Percentiles rank a stretch among this genome's conserved stretches.
Conservation (phyloP, 2,797 vertebrate species). For the Epinephelus coioides region DNA sequence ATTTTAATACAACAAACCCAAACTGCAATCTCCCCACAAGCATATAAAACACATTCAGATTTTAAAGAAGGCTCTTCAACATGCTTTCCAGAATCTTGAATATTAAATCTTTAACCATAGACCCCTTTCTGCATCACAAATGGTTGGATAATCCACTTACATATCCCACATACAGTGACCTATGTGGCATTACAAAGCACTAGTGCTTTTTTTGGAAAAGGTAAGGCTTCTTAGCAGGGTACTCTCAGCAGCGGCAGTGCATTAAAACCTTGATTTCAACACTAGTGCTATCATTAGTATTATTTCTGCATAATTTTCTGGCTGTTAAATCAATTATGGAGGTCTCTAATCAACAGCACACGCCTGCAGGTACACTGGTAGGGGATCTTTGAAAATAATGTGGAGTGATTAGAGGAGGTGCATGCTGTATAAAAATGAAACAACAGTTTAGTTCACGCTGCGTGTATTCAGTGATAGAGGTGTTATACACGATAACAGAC, state of each 20-base stretch:
- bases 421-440: conserved; percentile 25
- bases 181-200: conserved; percentile 15
- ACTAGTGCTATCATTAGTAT: conserved; percentile 45
- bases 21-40: conserved; percentile 6
- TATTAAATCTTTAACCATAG: not conserved
- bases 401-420: conserved; percentile 53
- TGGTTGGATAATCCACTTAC: conserved; percentile 10
- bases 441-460: conserved; percentile 30
- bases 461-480: not conserved
- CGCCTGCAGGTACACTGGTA: conserved; percentile 56
- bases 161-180: conserved; percentile 1
- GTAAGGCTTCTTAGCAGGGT: conserved; percentile 10
- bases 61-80: conserved; percentile 9
- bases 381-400: conserved; percentile 55
- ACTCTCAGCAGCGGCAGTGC: conserved; percentile 12
- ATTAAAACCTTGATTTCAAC: conserved; percentile 52
- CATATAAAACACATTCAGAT: conserved; percentile 30
- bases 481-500: conserved; percentile 12
- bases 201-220: conserved; percentile 29
- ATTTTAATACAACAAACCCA: conserved; percentile 11
- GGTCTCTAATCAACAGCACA: conserved; percentile 58
- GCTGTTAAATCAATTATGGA: conserved; percentile 61
- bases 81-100: conserved; percentile 17
- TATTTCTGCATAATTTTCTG: conserved; percentile 58
- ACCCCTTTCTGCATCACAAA: conserved; percentile 16